Conservation (phyloP, 1,140 invertebrate species). For the Bombus consobrinus region DNA sequence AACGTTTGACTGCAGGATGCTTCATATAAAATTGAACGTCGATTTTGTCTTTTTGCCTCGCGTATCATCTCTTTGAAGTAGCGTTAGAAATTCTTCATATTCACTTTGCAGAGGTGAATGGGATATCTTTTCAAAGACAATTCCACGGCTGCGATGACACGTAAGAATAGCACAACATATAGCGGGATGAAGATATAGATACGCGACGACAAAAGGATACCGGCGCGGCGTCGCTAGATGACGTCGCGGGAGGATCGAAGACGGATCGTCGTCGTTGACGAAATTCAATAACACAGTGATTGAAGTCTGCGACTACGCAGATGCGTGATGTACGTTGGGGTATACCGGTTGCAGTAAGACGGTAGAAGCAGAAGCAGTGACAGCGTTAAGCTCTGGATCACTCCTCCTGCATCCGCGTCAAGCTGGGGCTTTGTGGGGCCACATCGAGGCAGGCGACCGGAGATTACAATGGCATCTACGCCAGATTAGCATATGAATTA, state of each 20-base stretch:
- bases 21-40: too few species aligned
- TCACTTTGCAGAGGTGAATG: not conserved
- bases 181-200: not conserved
- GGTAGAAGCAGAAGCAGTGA: slow-evolving; percentile 28
- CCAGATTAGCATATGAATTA: slow-evolving; percentile 83
- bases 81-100: not conserved
- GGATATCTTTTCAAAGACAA: too few species aligned
- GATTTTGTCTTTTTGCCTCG: too few species aligned
- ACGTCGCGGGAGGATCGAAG: slow-evolving; percentile 6
- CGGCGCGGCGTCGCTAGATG: not conserved
- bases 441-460: slow-evolving; percentile 78
- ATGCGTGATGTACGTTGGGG: slow-evolving; percentile 66
- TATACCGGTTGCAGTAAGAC: slow-evolving; percentile 48
- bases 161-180: not conserved
- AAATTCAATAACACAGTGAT: slow-evolving; percentile 75
- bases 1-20: too few species aligned
- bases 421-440: slow-evolving; percentile 79
- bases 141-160: too few species aligned
- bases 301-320: slow-evolving; percentile 70
- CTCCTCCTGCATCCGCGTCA: slow-evolving; percentile 77
- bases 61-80: not conserved
- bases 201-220: slow-evolving; percentile 20
- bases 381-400: slow-evolving; percentile 71
- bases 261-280: slow-evolving; percentile 52
- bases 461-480: slow-evolving; percentile 83